phyloP scores from a whole-genome alignment of 2,113 vertebrate species.

The Peromyscus leucopus region DNA sequence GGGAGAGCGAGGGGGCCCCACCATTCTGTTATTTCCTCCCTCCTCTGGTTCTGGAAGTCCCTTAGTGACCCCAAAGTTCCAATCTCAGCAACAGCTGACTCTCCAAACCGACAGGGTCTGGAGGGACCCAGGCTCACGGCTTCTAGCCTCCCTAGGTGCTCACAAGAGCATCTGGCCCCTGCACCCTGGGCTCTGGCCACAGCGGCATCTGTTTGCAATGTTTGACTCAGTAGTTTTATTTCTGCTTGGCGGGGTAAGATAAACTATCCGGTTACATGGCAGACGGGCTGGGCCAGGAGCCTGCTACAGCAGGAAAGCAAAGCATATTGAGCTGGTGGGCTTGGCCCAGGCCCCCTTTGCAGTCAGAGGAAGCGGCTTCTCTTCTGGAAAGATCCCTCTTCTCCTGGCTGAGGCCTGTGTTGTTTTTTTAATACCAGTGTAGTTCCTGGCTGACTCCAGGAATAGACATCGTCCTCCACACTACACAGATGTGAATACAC shows the following conservation, averaged over 20 bases:
- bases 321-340: background rate
- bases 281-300: background rate
- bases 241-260: constrained; percentile 28
- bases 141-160: background rate
- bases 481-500: background rate
- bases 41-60: background rate
- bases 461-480: background rate
- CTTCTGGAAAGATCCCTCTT: background rate
- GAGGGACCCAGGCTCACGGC: background rate
- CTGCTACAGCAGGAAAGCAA: background rate
- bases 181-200: background rate
- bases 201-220: constrained; percentile 75
- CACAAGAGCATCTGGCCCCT: constrained; percentile 10
- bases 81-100: background rate
- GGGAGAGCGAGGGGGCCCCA: rapidly evolving
- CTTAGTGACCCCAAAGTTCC: background rate
- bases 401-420: background rate
- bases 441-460: constrained; percentile 23
- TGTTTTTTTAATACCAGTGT: background rate
- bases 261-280: constrained; percentile 30
- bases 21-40: background rate
- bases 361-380: background rate
- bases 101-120: background rate
- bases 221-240: constrained; percentile 74
- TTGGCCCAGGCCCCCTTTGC: background rate